Evolutionary conservation across 2,113 vertebrate species (phyloP), one percentile per base, ranked within the genome.

Genomic region (Forbesichthys agassizii): DNA sequence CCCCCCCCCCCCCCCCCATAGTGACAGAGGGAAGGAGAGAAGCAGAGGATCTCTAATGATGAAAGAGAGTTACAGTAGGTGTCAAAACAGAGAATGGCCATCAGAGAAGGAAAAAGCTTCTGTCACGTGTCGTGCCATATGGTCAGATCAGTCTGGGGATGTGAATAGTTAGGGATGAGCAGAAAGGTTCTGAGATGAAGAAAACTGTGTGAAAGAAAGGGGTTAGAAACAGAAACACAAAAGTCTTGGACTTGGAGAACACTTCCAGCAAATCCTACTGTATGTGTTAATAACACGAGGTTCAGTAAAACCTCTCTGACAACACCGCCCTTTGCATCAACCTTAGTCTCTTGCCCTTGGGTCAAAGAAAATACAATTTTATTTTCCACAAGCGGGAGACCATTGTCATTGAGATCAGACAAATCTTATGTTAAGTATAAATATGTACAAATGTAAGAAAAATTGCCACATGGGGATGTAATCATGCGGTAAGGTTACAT

Each of bases 101-200:
- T 7, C 11, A 64, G 47, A 64, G 8, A 61, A 33, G 14, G 56
- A 36, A 11, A 58, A 9, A 58, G 11, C 10, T 27, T 27, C 27
- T 27, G 27, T 27, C 72, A 16, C 77, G 70, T 48, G 55, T 0
- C 2, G 33, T 61, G 59, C 84, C 84, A 87, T 84, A 84, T 85
- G 80, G 81, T 74, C 75, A 74, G 68, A 83, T 57, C 55, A 53
- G 69, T 60, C 11, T 4, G 53, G 62, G 66, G 66, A 33, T 6
- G 36, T 27, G 27, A 27, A 3, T 27, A 27, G 60, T 13, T 4
- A 58, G 57, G 66, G 66, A 33, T 5, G 36, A 20, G 14, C 3
- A n/a, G 11, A 3, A 14, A 3, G 20, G 49, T 52, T 55, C 47
- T 52, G 56, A 14, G 55, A 59, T 9, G 68, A 48, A 47, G 48